phyloP scores from a whole-genome alignment of 2,888 invertebrate genomes.

The Polydrusus cervinus region DNA sequence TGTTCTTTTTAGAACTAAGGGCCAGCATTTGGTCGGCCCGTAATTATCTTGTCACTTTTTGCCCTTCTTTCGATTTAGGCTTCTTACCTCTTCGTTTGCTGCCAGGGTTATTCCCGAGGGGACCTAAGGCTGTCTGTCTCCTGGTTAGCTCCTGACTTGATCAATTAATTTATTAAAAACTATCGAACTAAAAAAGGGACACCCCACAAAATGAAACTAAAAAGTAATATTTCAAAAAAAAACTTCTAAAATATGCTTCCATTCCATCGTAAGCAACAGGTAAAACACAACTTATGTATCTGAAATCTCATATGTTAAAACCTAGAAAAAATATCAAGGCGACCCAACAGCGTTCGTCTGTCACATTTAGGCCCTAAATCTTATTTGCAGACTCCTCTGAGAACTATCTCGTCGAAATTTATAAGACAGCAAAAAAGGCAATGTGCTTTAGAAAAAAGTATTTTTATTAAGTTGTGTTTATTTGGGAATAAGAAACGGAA shows the following conservation, averaged over 20 bases:
- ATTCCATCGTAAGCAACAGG: constrained; percentile 9
- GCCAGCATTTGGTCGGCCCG: too few species aligned
- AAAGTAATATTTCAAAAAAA: neutral
- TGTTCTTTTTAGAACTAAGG: too few species aligned
- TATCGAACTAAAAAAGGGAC: too few species aligned
- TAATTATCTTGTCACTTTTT: too few species aligned
- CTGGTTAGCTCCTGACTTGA: too few species aligned
- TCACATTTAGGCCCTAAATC: constrained; percentile 55
- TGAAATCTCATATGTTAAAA: constrained; percentile 45
- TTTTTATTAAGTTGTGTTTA: constrained; percentile 55
- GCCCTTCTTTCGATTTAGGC: too few species aligned
- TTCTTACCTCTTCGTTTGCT: too few species aligned
- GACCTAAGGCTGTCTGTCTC: too few species aligned
- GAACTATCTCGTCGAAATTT: constrained; percentile 56
- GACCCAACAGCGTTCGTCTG: constrained; percentile 45
- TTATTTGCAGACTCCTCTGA: constrained; percentile 55
- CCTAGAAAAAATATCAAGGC: constrained; percentile 29
- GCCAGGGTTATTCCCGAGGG: too few species aligned
- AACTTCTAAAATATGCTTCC: neutral
- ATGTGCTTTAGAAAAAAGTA: constrained; percentile 32
- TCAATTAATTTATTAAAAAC: too few species aligned
- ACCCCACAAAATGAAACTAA: too few species aligned
- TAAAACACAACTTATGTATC: constrained; percentile 3
- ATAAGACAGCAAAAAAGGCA: constrained; percentile 49
- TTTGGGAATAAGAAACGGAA: constrained; percentile 49